Evolutionary conservation across 2,113 vertebrate genomes (phyloP), one percentile per base, ranked within the genome.

Genomic region (Hippoglossus stenolepis): DNA sequence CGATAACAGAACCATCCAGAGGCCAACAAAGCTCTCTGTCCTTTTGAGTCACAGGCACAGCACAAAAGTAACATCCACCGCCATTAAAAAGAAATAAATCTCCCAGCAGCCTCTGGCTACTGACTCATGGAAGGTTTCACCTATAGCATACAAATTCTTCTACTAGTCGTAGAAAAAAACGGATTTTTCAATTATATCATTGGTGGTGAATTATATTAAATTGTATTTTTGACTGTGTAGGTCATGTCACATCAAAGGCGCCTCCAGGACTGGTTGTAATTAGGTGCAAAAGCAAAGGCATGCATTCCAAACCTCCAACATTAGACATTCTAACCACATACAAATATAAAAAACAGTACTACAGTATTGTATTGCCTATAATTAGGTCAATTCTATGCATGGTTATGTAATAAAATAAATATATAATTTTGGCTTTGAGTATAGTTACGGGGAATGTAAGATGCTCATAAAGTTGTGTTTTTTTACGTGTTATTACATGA

Each of bases 1-100:
- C 60, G 70, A 67, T 61, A 45, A 65, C 56, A 70, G 69, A 79
- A 6, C 62, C 56, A 66, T 66, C 54, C 77, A 73, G 60, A 74
- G 62, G 49, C 58, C 79, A 65, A 59, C 49, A 57, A 69, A 70
- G 56, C 24, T 35, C 35, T 70, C 45, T 31, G 28, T 74, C 24
- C 74, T 77, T 76, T 75, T 64, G 72, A 85, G 75, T 81, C 71
- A 73, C 24, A 64, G 72, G 70, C 59, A 31, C 40, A 65, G 49
- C 76, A 78, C 24, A 67, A 76, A 75, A 68, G 51, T 53, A 75
- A 57, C 80, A 79, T 63, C 49, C 21, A 31, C 35, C 31, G 64
- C 67, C 65, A 51, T 70, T 67, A 65, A 57, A 69, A 51, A 21
- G 1, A 4, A 57, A 53, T 40, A 62, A 49, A 56, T 7, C 31